A percentile compares a stretch with the other conserved stretches of the same genome.
Evolutionary conservation across 2,797 vertebrate genomes (phyloP).

Genomic region (Tokudaia tokunoshimensis): DNA sequence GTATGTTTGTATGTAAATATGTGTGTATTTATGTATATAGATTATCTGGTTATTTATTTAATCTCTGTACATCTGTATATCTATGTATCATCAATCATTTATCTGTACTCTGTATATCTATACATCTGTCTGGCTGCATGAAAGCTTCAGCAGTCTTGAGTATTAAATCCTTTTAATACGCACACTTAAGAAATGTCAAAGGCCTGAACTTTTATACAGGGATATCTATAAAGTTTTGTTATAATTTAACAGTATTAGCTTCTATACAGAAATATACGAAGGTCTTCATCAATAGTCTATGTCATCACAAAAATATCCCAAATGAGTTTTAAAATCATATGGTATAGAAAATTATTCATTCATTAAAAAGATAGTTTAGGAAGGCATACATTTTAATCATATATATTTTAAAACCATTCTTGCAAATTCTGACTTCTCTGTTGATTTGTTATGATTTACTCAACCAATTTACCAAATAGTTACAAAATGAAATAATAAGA

Average conservation of each 20-base stretch:
- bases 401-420: not conserved
- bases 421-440: not conserved
- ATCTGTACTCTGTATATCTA: not conserved
- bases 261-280: rapidly evolving
- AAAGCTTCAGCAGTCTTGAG: not conserved
- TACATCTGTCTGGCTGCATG: not conserved
- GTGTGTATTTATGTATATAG: not conserved
- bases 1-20: too few species aligned
- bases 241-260: not conserved
- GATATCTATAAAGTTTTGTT: not conserved
- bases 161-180: not conserved
- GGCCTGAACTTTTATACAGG: not conserved
- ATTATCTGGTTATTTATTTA: not conserved
- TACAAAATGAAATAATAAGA: not conserved
- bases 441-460: not conserved
- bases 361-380: not conserved
- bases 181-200: not conserved
- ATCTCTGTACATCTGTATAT: not conserved
- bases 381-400: not conserved
- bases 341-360: not conserved
- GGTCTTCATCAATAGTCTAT: not conserved
- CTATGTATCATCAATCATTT: not conserved
- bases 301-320: not conserved
- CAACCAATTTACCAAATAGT: not conserved
- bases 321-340: not conserved